These are phyloP conservation scores for Drosophila monieri DNA, from an alignment of 2,888 invertebrate genomes.

Conservation along the genomic window DNA sequence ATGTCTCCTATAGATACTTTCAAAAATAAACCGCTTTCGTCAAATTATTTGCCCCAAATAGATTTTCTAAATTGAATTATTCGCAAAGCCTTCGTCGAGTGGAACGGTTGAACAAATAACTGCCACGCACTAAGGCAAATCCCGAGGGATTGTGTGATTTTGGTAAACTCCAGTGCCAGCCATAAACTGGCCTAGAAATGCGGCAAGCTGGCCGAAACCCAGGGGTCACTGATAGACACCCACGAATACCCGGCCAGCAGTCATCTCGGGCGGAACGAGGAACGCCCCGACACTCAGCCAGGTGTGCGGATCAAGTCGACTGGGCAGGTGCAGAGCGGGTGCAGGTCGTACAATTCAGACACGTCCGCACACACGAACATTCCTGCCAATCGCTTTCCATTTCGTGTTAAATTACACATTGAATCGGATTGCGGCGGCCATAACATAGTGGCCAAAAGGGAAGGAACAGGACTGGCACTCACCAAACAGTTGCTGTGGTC, in stretches of 20 bases:
- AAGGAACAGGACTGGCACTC: constrained; percentile 13
- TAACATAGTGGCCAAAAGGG: constrained; percentile 61
- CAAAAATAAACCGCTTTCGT: background rate
- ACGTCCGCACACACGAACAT: constrained; percentile 23
- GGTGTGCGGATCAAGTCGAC: constrained; percentile 53
- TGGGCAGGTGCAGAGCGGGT: constrained; percentile 49
- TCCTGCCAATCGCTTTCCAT: constrained; percentile 74
- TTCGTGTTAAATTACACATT: constrained; percentile 79
- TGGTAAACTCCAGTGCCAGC: constrained; percentile 60
- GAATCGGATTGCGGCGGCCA: constrained; percentile 76
- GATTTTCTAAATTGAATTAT: constrained; percentile 11
- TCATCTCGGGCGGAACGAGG: constrained; percentile 6
- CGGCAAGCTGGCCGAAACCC: constrained; percentile 15
- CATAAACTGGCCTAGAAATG: constrained; percentile 63
- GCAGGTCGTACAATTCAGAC: constrained; percentile 50
- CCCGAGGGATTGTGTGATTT: constrained; percentile 67
- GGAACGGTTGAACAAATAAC: constrained; percentile 2
- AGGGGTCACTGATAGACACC: constrained; percentile 15
- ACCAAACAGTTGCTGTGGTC: constrained; percentile 39
- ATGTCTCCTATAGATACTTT: background rate
- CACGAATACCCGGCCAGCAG: background rate
- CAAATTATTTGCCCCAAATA: background rate
- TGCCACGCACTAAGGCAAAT: constrained; percentile 66
- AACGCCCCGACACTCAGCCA: constrained; percentile 8
- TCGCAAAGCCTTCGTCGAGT: background rate